A percentile compares a stretch with the other conserved stretches of the same genome.
Evolutionary conservation across 2,797 vertebrate species (phyloP).

Genomic region (Hipposideros larvatus): DNA sequence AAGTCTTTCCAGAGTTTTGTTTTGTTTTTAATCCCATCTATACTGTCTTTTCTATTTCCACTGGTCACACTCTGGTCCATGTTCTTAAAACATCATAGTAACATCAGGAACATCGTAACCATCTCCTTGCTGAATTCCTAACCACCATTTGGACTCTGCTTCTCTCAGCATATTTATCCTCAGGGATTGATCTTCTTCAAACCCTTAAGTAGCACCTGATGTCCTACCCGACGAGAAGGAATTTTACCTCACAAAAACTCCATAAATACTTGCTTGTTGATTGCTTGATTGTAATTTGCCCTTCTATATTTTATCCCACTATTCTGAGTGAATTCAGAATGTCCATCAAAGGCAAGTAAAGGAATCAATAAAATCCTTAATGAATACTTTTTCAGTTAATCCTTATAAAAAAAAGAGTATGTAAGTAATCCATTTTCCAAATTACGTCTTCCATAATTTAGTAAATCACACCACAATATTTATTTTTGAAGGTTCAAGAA

Average conservation of each 20-base stretch:
- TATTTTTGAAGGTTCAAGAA: slow-evolving; percentile 28
- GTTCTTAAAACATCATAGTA: not conserved
- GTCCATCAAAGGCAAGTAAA: not conserved
- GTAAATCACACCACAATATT: not conserved
- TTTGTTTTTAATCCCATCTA: not conserved
- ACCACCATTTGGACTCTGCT: not conserved
- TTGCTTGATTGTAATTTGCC: slow-evolving; percentile 38
- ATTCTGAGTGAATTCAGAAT: not conserved
- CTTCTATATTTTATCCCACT: not conserved
- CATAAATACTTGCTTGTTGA: not conserved
- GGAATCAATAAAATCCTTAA: not conserved
- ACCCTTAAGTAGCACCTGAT: not conserved
- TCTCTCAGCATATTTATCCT: not conserved
- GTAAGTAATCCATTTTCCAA: slow-evolving; percentile 35
- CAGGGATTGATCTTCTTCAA: not conserved
- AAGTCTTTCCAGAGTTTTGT: not conserved
- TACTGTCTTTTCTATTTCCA: not conserved
- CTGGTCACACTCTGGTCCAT: not conserved
- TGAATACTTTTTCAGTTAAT: slow-evolving; percentile 18
- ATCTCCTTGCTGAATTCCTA: not conserved
- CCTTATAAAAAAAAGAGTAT: not conserved
- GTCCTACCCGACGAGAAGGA: not conserved
- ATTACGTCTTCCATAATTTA: not conserved
- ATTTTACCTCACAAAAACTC: slow-evolving; percentile 2
- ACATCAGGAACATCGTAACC: not conserved